Evolutionary conservation across 2,113 vertebrate species (phyloP).

Genomic region (Sorex fumeus): DNA sequence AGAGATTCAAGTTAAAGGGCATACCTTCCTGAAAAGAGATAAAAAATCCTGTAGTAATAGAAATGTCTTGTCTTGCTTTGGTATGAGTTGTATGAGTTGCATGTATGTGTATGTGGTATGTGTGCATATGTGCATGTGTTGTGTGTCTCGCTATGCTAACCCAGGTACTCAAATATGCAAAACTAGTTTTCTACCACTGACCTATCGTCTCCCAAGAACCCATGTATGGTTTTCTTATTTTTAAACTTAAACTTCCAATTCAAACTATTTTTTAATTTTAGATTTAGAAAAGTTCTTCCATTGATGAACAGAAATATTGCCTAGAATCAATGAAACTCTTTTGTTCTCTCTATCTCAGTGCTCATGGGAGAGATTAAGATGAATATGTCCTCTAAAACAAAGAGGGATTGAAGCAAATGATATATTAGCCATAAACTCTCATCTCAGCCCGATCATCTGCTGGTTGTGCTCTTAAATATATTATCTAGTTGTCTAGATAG

Average conservation of each 20-base stretch:
- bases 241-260: background rate
- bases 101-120: no score
- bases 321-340: slow-evolving; percentile 58
- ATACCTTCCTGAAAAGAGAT: background rate
- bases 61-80: slow-evolving; percentile 8
- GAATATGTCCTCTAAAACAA: slow-evolving; percentile 60
- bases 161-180: background rate
- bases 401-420: slow-evolving; percentile 71
- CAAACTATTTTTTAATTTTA: slow-evolving; percentile 2
- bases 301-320: background rate
- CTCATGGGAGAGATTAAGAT: slow-evolving; percentile 69
- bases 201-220: background rate
- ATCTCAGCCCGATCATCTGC: slow-evolving; percentile 78
- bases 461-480: slow-evolving; percentile 77
- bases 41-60: background rate
- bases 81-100: background rate
- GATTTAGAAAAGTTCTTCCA: slow-evolving; percentile 33
- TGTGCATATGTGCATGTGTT: background rate
- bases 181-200: slow-evolving; percentile 26
- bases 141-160: no score
- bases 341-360: slow-evolving; percentile 64
- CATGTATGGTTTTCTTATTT: background rate
- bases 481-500: slow-evolving; percentile 71
- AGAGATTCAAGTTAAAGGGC: background rate
- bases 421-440: slow-evolving; percentile 80